Base-by-base conservation (phyloP, 2,888 invertebrate genomes). In the Molorchus minor region DNA sequence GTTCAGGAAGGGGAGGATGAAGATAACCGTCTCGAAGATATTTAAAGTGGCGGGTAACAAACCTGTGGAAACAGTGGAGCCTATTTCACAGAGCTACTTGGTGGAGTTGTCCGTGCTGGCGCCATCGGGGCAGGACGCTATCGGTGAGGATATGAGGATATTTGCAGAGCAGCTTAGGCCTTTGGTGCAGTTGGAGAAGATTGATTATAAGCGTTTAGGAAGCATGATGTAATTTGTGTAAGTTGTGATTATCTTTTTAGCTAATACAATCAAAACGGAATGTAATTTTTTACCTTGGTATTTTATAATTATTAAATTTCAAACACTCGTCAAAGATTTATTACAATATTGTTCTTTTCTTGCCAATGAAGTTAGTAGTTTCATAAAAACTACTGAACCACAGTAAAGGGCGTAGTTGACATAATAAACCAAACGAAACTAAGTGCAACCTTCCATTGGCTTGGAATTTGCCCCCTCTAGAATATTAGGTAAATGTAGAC, bases 1-100 rank as follows among this genome's bases (percentile, higher is more conserved):
- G 90, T 97, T 97, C 75, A 87, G 96, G 57, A 98, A 98, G 81
- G 98, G 97, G 0, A 86, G 96, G 59, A 96, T 98, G 94, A 98
- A 98, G 81, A 92, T 97, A 15, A 96, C 95, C 0, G 96, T 98
- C 0, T 93, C 96, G 0, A 97, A 97, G 81, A 91, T 97, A 57
- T 94, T 92, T 74, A 95, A 94, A 85, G 76, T 80, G 73, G 77
- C 77, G 36, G 89, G 90, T 53, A 72, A 56, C 56, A 90, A 90
- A 75, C 83, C 86, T 19, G 83, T 85, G 29, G 90, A 90, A 66
- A 85, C 85, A 70, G 83, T 89, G 35, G 96, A 97, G 76, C 88
- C 94, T 0, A 89, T 97, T 71, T 93, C 95, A 1, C 91, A 92
- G 33, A 96, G 96, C 75, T 94, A 96, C 81, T 84, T 97, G 21